Evolutionary conservation across 2,888 invertebrate species (phyloP), one percentile per base, ranked within the genome.

Genomic region (Lochmaea crataegi): DNA sequence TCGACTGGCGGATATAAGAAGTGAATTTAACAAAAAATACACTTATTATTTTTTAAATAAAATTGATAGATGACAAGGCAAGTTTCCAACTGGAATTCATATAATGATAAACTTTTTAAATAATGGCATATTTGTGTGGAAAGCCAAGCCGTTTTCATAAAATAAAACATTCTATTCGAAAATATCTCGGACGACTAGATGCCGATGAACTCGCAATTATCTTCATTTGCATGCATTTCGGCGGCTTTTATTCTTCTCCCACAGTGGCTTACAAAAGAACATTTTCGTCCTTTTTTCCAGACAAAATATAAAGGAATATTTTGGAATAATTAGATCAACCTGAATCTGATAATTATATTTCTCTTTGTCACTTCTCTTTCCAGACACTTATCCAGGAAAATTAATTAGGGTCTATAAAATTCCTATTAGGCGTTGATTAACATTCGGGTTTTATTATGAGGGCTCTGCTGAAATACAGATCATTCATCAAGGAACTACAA

Each of bases 101-200:
- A 64, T 64, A 63, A 74, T 71, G 70, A 70, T 61, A 67, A 74
- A 67, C 71, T 67, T 70, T 18, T 64, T 68, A 64, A 26, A 58
- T 67, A 71, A 73, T 70, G 61, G 73, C 42, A 70, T 58, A 58
- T 42, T 70, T 67, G 64, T 71, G 45, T 64, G 66, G 57, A 56
- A 66, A 75, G 70, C 65, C 73, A 73, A 73, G 60, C 61, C 61
- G 70, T 73, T 68, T 73, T 65, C 73, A 75, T 75, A 75, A 72
- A 72, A 72, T 72, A 68, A 73, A 73, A 73, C 61, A 71, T 72
- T 71, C 32, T 65, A 64, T 65, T 42, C 61, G 71, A 65, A 71
- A 65, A 68, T 73, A 68, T 73, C 60, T 57, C 65, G 45, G 58
- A 60, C 71, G 70, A 61, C 51, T 57, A 51, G 68, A 72, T 73